Conservation (phyloP, 53 echinoderm and acorn worm genomes). For the Arbacia lixula region DNA sequence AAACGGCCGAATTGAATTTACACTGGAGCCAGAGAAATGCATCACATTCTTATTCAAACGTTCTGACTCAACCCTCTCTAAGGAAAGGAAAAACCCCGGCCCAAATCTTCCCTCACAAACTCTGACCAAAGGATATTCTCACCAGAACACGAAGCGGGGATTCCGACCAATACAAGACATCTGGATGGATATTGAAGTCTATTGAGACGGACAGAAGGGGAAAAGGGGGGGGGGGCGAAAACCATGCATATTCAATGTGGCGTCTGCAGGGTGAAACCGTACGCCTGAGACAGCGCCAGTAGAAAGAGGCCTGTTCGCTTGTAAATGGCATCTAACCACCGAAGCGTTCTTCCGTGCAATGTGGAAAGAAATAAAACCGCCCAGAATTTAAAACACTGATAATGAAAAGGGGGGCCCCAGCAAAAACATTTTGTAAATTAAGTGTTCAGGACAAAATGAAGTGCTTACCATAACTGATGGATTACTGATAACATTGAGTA, state of each 20-base stretch:
- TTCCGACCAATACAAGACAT: no score
- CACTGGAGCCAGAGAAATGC: conserved; percentile 16
- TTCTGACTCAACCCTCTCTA: conserved; percentile 36
- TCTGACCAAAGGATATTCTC: conserved; percentile 21
- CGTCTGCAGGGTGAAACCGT: conserved; percentile 11
- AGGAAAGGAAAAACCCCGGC: no score
- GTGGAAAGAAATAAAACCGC: no score
- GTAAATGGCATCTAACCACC: conserved; percentile 29
- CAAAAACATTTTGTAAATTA: no score
- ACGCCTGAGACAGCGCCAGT: neutral
- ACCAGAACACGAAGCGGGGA: no score
- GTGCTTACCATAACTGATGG: no score
- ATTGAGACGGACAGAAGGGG: conserved; percentile 23
- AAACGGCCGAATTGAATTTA: no score
- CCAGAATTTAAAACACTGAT: no score
- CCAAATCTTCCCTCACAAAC: neutral
- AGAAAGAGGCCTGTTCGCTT: neutral
- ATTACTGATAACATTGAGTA: no score
- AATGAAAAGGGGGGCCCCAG: no score
- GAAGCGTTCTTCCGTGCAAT: conserved; percentile 29
- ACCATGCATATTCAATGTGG: conserved; percentile 38
- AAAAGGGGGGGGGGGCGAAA: conserved; percentile 2
- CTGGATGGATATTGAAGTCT: conserved; percentile 4
- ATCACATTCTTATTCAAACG: conserved; percentile 19
- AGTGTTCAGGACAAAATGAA: no score